Percentiles rank a stretch among this genome's conserved stretches.
Evolutionary conservation across 1,140 invertebrate genomes (phyloP).

Genomic region (Mycetomoellerius zeteki): DNA sequence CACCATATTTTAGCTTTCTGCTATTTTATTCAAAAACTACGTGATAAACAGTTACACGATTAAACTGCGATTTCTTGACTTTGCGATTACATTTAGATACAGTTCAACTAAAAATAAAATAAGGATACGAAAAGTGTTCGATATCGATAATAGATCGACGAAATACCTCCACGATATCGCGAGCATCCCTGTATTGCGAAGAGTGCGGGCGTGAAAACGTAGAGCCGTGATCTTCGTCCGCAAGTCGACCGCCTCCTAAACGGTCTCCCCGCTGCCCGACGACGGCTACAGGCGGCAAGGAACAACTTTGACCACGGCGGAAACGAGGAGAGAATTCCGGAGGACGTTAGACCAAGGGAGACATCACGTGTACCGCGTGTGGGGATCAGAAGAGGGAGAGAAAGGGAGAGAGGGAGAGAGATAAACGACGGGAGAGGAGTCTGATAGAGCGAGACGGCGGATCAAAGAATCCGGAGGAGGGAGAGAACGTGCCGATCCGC

Average conservation of each 20-base stretch:
- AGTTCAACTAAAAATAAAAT: neutral
- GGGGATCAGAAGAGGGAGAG: constrained; percentile 56
- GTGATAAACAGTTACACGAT: neutral
- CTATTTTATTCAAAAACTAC: neutral
- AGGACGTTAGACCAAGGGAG: constrained; percentile 51
- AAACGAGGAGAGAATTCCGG: constrained; percentile 49
- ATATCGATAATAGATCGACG: neutral
- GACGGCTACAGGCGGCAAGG: constrained; percentile 8
- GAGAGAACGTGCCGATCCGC: constrained; percentile 45
- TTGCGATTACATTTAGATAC: neutral
- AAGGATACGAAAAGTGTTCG: neutral
- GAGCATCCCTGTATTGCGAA: constrained; percentile 10
- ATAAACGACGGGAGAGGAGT: neutral
- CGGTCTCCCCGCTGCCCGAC: constrained; percentile 31
- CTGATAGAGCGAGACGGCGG: constrained; percentile 45
- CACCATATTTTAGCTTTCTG: neutral
- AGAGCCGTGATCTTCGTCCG: constrained; percentile 51
- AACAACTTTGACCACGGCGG: constrained; percentile 54
- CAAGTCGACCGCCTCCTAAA: constrained; percentile 43
- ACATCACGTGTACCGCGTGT: constrained; percentile 19
- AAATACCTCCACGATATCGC: neutral
- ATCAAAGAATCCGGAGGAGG: constrained; percentile 65
- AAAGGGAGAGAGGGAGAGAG: constrained; percentile 3
- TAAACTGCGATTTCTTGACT: neutral
- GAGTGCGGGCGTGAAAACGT: constrained; percentile 63